Percentiles rank a stretch among this genome's conserved stretches.
phyloP scores from a whole-genome alignment of 2,888 invertebrate genomes.

The Lithophane semibrunnea region DNA sequence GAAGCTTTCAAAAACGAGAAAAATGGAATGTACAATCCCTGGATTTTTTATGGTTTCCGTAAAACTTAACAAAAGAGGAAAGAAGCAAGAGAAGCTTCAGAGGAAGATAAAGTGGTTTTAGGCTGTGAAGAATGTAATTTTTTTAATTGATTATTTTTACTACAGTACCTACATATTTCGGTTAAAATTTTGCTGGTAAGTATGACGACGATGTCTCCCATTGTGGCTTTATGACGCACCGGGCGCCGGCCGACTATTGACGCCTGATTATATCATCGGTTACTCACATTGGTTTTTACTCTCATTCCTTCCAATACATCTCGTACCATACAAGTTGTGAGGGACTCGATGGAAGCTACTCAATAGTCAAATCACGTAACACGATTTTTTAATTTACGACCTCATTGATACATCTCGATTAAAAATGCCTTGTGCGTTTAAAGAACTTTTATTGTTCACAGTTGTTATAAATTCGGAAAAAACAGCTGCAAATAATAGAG shows the following conservation, averaged over 20 bases:
- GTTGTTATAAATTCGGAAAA: conserved; percentile 79
- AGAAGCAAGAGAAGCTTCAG: too few species aligned
- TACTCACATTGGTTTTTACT: conserved; percentile 72
- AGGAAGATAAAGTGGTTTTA: not conserved
- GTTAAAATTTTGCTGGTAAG: conserved; percentile 12
- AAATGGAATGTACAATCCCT: too few species aligned
- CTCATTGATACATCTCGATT: conserved; percentile 72
- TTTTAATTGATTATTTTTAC: conserved; percentile 23
- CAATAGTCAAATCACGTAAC: conserved; percentile 61
- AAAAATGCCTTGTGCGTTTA: conserved; percentile 76
- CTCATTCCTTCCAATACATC: conserved; percentile 49
- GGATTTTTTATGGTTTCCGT: not conserved
- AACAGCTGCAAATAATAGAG: conserved; percentile 78
- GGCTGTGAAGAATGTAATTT: not conserved
- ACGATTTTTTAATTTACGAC: conserved; percentile 79
- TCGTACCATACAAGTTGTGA: not conserved
- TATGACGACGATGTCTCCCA: conserved; percentile 57
- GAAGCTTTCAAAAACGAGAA: not conserved
- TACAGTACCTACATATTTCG: conserved; percentile 38
- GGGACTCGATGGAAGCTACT: conserved; percentile 64
- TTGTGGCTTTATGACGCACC: conserved; percentile 68
- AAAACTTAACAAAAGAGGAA: not conserved
- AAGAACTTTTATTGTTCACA: conserved; percentile 78
- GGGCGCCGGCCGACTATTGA: conserved; percentile 36
- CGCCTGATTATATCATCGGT: conserved; percentile 69